phyloP scores from a whole-genome alignment of 2,113 vertebrate species.

The Lepus europaeus region DNA sequence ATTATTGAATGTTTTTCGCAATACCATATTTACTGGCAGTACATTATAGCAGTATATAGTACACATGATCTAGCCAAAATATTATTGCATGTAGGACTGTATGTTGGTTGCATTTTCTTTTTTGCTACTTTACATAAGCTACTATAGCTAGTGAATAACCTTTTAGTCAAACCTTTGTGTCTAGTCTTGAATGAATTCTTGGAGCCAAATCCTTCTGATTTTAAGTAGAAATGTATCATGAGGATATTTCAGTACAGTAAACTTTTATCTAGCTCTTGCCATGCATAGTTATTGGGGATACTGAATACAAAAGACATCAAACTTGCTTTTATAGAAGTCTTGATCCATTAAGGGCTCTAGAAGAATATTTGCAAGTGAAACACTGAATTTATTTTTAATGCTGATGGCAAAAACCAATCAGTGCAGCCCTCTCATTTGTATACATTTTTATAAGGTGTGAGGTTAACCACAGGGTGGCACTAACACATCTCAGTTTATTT shows the following conservation, averaged over 20 bases:
- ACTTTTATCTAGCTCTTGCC: not conserved
- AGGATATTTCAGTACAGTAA: not conserved
- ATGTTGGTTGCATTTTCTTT: not conserved
- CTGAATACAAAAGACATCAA: not conserved
- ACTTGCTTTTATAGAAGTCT: not conserved
- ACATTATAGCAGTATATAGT: not conserved
- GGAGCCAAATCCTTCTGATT: not conserved
- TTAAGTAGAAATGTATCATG: not conserved
- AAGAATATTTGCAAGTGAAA: not conserved
- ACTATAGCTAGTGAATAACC: not conserved
- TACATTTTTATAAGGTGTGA: not conserved
- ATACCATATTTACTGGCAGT: not conserved
- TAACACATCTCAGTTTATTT: not conserved
- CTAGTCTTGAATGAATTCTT: not conserved
- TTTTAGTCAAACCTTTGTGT: not conserved
- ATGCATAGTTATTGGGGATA: not conserved
- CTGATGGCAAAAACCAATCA: not conserved
- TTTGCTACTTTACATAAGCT: constrained; percentile 2
- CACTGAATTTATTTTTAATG: not conserved
- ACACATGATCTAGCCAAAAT: not conserved
- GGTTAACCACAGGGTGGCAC: constrained; percentile 61
- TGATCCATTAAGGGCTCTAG: not conserved
- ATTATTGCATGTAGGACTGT: not conserved
- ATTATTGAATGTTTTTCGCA: not conserved
- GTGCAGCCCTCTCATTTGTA: not conserved